Evolutionary conservation across 2,113 vertebrate species (phyloP).

Genomic region (Xenopus tropicalis): DNA sequence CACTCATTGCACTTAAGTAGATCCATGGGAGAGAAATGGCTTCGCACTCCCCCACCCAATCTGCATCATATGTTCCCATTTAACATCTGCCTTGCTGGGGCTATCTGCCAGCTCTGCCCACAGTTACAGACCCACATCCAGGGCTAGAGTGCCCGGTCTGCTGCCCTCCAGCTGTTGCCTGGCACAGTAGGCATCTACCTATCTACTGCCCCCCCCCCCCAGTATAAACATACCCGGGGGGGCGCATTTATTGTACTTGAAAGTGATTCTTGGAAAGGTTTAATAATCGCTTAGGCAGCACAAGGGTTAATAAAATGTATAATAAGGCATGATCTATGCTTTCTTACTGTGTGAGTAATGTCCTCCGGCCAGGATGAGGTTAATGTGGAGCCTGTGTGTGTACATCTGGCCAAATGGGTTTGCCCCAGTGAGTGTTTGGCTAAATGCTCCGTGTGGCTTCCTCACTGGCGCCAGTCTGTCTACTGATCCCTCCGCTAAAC

Average conservation of each 20-base stretch:
- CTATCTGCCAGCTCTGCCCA: neutral
- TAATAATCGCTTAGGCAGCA: too few species aligned
- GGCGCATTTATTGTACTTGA: too few species aligned
- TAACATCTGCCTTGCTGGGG: constrained; percentile 52
- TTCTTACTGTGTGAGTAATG: too few species aligned
- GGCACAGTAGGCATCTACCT: too few species aligned
- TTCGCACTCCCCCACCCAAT: constrained; percentile 51
- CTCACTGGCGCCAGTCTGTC: constrained; percentile 96
- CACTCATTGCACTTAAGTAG: constrained; percentile 67
- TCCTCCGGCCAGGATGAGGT: constrained; percentile 9
- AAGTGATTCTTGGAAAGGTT: too few species aligned
- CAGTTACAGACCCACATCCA: neutral
- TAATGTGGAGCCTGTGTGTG: constrained; percentile 55
- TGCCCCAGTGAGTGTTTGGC: constrained; percentile 93
- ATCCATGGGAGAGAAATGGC: constrained; percentile 70
- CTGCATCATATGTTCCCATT: constrained; percentile 52
- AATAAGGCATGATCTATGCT: too few species aligned
- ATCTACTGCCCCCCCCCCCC: too few species aligned
- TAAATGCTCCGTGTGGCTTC: constrained; percentile 96
- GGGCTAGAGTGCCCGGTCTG: too few species aligned
- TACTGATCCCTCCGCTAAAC: constrained; percentile 87
- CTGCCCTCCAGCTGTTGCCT: too few species aligned
- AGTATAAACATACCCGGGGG: too few species aligned
- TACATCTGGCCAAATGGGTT: constrained; percentile 92
- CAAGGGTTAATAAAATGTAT: too few species aligned